Percentiles rank a stretch among this genome's conserved stretches.
These are phyloP conservation scores for Sitta europaea DNA, from an alignment of 2,113 vertebrate genomes.

Conservation along the genomic window DNA sequence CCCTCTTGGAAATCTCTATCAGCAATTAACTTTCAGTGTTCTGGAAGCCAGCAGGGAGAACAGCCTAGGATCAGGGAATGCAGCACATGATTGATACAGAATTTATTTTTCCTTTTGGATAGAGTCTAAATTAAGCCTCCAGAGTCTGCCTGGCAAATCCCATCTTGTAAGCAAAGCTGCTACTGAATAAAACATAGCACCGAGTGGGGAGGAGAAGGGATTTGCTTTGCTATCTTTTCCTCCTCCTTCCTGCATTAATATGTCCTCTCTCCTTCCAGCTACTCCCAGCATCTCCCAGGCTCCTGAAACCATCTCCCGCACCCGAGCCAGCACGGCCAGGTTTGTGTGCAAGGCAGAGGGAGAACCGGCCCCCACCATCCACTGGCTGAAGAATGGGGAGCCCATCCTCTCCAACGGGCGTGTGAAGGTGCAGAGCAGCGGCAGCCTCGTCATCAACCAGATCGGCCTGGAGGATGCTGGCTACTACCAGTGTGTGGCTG, in stretches of 20 bases:
- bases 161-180: conserved; percentile 56
- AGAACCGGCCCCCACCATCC: conserved; percentile 81
- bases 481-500: conserved; percentile 95
- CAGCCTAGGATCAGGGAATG: conserved; percentile 24
- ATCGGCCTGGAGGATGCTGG: conserved; percentile 90
- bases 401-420: conserved; percentile 83
- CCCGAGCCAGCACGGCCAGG: conserved; percentile 90
- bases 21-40: conserved; percentile 31
- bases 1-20: conserved; percentile 30
- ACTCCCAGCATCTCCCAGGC: conserved; percentile 89
- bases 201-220: conserved; percentile 30
- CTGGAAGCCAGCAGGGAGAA: conserved; percentile 33
- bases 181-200: conserved; percentile 57
- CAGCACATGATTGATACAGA: conserved; percentile 47
- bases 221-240: conserved; percentile 16
- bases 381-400: conserved; percentile 90
- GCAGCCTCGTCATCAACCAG: conserved; percentile 94
- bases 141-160: conserved; percentile 59
- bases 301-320: conserved; percentile 89
- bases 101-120: conserved; percentile 64
- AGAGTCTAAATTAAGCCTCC: conserved; percentile 62
- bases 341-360: conserved; percentile 94
- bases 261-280: conserved; percentile 67
- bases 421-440: conserved; percentile 86
- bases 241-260: conserved; percentile 21